Percentiles rank a stretch among this genome's conserved stretches.
Conservation (phyloP, 2,797 vertebrate genomes). For the Sciurus vulgaris region DNA sequence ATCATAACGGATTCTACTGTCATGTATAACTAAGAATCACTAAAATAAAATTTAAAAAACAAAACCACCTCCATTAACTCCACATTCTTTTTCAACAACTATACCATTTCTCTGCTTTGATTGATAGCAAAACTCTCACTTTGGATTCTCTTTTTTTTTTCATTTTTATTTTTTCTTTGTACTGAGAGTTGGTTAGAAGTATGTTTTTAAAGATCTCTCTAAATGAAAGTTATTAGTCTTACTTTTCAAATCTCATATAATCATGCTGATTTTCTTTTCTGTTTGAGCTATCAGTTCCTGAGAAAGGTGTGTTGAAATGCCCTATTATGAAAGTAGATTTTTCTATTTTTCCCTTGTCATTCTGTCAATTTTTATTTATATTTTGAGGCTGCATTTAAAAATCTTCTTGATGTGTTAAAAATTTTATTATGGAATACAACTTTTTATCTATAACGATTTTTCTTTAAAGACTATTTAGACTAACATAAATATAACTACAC, state of each 20-base stretch:
- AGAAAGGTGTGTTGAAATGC: constrained; percentile 32
- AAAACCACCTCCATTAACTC: not conserved
- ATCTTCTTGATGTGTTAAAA: not conserved
- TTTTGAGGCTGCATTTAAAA: constrained; percentile 5
- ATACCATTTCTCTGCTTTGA: not conserved
- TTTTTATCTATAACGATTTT: constrained; percentile 11
- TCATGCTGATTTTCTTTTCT: not conserved
- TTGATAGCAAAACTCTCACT: not conserved
- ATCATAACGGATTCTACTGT: too few species aligned
- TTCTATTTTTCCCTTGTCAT: not conserved
- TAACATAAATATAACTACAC: not conserved
- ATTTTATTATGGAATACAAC: not conserved
- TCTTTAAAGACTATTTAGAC: not conserved
- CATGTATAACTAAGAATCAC: too few species aligned
- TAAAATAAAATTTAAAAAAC: too few species aligned
- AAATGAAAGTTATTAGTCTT: constrained; percentile 46
- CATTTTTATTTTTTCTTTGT: not conserved
- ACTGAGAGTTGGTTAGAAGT: constrained; percentile 34
- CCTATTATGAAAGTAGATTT: constrained; percentile 2
- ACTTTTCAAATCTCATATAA: constrained; percentile 13
- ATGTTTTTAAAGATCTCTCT: constrained; percentile 5
- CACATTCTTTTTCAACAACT: not conserved
- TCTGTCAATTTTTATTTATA: constrained; percentile 5
- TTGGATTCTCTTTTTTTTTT: not conserved
- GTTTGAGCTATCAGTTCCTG: not conserved